phyloP scores from a whole-genome alignment of 1,140 invertebrate species.

The Panagrolaimus sp. region DNA sequence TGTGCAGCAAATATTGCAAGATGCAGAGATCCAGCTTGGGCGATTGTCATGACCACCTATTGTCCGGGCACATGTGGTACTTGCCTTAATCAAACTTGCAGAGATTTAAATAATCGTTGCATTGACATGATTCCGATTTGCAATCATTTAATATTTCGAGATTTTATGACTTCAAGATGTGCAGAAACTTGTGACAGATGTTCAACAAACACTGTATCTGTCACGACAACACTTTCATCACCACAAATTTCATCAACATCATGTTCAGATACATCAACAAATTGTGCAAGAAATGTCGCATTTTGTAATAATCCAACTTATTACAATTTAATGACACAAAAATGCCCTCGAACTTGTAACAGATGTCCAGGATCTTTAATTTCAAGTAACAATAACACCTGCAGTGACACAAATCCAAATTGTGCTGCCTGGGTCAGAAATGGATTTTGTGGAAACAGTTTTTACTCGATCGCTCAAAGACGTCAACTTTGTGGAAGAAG shows the following conservation, averaged over 20 bases:
- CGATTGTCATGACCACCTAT: too few species aligned
- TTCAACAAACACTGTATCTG: not conserved
- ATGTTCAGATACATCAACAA: not conserved
- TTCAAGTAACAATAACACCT: not conserved
- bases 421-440: not conserved
- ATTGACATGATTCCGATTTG: too few species aligned
- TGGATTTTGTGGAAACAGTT: not conserved
- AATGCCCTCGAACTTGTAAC: not conserved
- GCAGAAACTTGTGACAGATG: not conserved
- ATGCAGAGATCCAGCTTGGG: too few species aligned
- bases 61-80: too few species aligned
- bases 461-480: not conserved
- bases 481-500: not conserved
- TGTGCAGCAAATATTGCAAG: too few species aligned
- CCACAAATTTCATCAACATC: too few species aligned
- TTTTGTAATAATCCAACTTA: not conserved
- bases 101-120: too few species aligned
- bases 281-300: not conserved
- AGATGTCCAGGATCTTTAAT: not conserved
- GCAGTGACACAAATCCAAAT: not conserved
- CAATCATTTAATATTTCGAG: too few species aligned
- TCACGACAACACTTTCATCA: not conserved
- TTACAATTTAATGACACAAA: not conserved
- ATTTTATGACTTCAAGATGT: not conserved
- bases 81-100: too few species aligned